Evolutionary conservation across 2,888 invertebrate species (phyloP).

Genomic region (Oconnorella tubifera): DNA sequence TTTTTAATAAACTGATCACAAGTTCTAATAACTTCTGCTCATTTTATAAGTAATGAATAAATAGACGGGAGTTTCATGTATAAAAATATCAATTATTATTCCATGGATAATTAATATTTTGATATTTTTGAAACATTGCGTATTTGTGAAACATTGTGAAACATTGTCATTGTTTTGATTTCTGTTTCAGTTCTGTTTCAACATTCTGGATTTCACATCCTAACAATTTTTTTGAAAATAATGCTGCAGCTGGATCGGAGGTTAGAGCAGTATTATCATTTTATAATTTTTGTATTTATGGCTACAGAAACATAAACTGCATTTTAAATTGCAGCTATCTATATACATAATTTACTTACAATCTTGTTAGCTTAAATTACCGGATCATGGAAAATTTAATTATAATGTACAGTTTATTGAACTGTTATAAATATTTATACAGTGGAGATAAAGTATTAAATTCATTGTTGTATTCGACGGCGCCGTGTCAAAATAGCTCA

Average conservation of each 20-base stretch:
- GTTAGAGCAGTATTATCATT: too few relatives aligned
- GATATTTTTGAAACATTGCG: not conserved
- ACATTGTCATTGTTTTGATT: not conserved
- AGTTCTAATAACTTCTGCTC: not conserved
- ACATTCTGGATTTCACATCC: conserved; percentile 40
- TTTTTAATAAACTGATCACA: not conserved
- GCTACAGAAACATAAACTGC: too few relatives aligned
- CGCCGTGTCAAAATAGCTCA: too few relatives aligned
- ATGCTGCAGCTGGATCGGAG: conserved; percentile 37
- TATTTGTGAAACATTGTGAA: not conserved
- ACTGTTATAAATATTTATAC: too few relatives aligned
- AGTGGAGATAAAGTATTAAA: too few relatives aligned
- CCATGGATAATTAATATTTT: not conserved
- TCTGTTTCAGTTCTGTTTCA: conserved; percentile 27
- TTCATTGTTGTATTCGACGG: too few relatives aligned
- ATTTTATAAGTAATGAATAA: not conserved
- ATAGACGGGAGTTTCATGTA: not conserved
- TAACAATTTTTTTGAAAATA: conserved; percentile 31
- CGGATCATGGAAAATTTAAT: too few relatives aligned
- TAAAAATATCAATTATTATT: not conserved
- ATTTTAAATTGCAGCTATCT: too few relatives aligned
- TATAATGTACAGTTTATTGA: too few relatives aligned
- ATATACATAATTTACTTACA: too few relatives aligned
- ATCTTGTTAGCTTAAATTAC: too few relatives aligned
- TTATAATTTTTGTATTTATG: too few relatives aligned